Evolutionary conservation across 2,888 invertebrate species (phyloP).

Genomic region (Eutolmus rufibarbis): DNA sequence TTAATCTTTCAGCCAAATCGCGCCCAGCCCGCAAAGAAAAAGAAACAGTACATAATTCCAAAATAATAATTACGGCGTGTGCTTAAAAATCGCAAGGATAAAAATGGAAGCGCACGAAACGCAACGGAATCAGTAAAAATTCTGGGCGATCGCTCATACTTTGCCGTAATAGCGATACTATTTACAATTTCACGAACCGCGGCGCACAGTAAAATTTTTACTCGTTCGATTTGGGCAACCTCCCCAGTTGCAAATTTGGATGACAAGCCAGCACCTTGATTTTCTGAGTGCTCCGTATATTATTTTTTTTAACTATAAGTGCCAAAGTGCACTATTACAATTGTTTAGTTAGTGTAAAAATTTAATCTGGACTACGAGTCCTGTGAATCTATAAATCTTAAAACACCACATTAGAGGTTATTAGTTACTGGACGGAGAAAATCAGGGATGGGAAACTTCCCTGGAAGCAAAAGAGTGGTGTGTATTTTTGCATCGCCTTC

Average conservation of each 20-base stretch:
- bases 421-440: background rate
- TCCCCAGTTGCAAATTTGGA: background rate
- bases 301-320: background rate
- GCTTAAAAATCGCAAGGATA: background rate
- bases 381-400: background rate
- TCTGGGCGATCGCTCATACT: background rate
- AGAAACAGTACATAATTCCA: background rate
- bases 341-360: background rate
- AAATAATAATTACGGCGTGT: background rate
- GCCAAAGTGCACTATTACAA: background rate
- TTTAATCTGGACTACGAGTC: background rate
- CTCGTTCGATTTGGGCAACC: background rate
- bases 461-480: background rate
- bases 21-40: background rate
- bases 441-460: conserved; percentile 5
- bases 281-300: background rate
- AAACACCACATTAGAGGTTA: background rate
- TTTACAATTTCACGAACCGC: background rate
- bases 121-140: background rate
- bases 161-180: background rate
- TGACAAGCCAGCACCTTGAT: background rate
- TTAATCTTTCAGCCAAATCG: background rate
- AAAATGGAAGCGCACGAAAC: background rate
- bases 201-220: background rate
- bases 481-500: background rate